Conservation (phyloP, 53 echinoderm and acorn worm species). For the Apostichopus leukothele region DNA sequence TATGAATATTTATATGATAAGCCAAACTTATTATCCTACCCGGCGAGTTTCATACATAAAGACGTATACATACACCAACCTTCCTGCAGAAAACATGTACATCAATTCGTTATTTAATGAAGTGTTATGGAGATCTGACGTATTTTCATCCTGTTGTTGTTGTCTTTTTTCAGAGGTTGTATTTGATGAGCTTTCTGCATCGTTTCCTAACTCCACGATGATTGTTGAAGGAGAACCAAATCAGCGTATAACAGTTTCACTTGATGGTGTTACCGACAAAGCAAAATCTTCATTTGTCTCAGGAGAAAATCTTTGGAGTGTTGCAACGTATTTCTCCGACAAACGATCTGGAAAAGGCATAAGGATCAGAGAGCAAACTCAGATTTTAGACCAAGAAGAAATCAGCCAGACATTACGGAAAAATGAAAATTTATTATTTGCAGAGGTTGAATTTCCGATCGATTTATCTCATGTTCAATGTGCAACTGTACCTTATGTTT, state of each 20-base stretch:
- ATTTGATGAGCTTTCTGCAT: slow-evolving; percentile 24
- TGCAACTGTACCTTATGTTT: not conserved
- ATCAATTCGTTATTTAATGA: not conserved
- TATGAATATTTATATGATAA: too few species aligned
- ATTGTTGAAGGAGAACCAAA: not conserved
- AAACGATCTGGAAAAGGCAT: not conserved
- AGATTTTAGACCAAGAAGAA: slow-evolving; percentile 14
- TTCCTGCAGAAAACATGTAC: too few species aligned
- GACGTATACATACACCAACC: too few species aligned
- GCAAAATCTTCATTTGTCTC: slow-evolving; percentile 20
- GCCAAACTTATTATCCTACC: too few species aligned
- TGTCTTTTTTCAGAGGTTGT: slow-evolving; percentile 19
- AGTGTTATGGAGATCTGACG: not conserved
- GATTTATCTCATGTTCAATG: slow-evolving; percentile 2
- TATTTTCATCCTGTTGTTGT: not conserved
- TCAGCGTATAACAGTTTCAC: not conserved
- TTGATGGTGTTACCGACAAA: slow-evolving; percentile 19
- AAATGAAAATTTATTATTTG: slow-evolving; percentile 10
- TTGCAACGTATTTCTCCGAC: slow-evolving; percentile 20
- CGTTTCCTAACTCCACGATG: slow-evolving; percentile 7
- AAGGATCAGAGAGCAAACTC: not conserved
- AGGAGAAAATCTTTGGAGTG: slow-evolving; percentile 3
- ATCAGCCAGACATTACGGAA: not conserved
- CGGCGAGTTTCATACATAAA: too few species aligned
- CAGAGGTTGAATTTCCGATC: slow-evolving; percentile 28